A percentile compares a stretch with the other conserved stretches of the same genome.
Evolutionary conservation across 2,888 invertebrate species (phyloP).

Genomic region (Drosophila neonasuta): DNA sequence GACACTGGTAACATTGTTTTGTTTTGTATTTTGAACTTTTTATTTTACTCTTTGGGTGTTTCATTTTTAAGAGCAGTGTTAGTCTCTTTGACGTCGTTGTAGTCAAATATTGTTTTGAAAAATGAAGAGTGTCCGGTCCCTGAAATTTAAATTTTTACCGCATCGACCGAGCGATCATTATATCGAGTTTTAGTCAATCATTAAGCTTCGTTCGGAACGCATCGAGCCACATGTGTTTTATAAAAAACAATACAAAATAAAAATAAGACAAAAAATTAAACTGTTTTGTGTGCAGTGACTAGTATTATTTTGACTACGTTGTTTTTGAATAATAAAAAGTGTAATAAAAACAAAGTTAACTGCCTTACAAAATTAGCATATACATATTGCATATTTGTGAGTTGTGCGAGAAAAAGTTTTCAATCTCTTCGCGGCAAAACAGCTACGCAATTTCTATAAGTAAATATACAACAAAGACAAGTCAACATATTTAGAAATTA

Average conservation of each 20-base stretch:
- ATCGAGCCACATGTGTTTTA: constrained; percentile 24
- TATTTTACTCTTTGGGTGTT: constrained; percentile 5
- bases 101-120: constrained; percentile 12
- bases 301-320: not conserved
- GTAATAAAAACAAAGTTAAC: constrained; percentile 3
- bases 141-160: constrained; percentile 47
- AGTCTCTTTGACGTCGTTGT: constrained; percentile 15
- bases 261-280: constrained; percentile 1
- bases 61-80: constrained; percentile 19
- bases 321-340: constrained; percentile 12
- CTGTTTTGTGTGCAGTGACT: constrained; percentile 2
- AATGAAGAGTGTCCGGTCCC: constrained; percentile 7
- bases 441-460: constrained; percentile 1
- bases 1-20: not conserved
- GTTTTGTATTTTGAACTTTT: constrained; percentile 9
- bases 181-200: constrained; percentile 41
- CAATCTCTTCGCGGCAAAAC: not conserved
- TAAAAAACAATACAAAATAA: constrained; percentile 10
- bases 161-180: constrained; percentile 25
- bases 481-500: constrained; percentile 11
- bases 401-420: not conserved
- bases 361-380: not conserved
- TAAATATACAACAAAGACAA: not conserved
- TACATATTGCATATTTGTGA: not conserved
- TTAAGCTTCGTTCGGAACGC: constrained; percentile 36